Conservation (phyloP, 2,888 invertebrate genomes). For the Cosmia pyralina region DNA sequence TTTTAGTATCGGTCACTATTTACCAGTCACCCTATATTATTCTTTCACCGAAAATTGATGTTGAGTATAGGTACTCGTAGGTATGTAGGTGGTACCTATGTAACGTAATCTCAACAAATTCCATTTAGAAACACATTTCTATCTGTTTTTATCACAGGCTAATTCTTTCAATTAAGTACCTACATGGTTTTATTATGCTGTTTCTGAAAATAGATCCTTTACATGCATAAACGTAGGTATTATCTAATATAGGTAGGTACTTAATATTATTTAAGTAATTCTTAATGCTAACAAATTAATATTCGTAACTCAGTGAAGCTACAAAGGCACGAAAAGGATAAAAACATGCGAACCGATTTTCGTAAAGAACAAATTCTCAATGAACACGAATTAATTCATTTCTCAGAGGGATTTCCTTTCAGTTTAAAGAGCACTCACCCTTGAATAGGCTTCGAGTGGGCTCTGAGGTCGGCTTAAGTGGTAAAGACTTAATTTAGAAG, state of each 20-base stretch:
- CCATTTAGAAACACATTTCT: not conserved
- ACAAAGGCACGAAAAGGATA: conserved; percentile 63
- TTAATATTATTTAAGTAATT: conserved; percentile 33
- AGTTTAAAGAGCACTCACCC: conserved; percentile 70
- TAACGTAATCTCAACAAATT: not conserved
- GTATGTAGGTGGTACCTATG: not conserved
- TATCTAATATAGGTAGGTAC: not conserved
- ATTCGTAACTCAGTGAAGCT: conserved; percentile 53
- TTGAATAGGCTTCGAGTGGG: conserved; percentile 70
- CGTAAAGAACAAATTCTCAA: conserved; percentile 67
- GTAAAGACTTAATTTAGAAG: conserved; percentile 69
- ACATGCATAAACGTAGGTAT: conserved; percentile 6
- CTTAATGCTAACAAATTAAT: conserved; percentile 46
- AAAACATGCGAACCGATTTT: conserved; percentile 70
- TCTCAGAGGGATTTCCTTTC: conserved; percentile 69
- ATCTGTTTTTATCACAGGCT: not conserved
- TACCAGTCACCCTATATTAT: no score
- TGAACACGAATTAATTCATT: conserved; percentile 72
- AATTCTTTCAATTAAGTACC: not conserved
- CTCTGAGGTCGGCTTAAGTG: conserved; percentile 69
- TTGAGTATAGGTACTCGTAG: not conserved
- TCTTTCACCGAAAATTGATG: not conserved
- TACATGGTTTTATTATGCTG: not conserved
- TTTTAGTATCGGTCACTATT: no score
- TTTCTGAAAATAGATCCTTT: conserved; percentile 1